A percentile compares a stretch with the other conserved stretches of the same genome.
Conservation (phyloP, 2,113 vertebrate genomes). For the Proterorhinus semilunaris region DNA sequence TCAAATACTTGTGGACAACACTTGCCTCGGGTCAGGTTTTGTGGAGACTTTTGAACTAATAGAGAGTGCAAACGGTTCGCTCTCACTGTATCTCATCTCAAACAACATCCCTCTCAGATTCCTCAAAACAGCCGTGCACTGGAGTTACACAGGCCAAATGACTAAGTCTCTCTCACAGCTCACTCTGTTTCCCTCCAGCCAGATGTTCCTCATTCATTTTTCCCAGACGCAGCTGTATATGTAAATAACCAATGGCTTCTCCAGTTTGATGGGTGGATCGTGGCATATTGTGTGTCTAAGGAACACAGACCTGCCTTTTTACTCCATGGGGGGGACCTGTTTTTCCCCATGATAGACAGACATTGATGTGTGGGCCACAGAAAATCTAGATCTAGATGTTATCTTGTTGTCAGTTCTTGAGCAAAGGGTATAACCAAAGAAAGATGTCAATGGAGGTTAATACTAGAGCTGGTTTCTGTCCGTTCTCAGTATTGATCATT, state of each 20-base stretch:
- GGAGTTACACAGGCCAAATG: slow-evolving; percentile 46
- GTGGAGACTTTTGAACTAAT: slow-evolving; percentile 58
- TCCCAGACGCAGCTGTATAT: slow-evolving; percentile 71
- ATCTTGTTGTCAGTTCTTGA: too few relatives aligned
- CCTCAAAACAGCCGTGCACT: slow-evolving; percentile 44
- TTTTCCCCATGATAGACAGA: slow-evolving; percentile 45
- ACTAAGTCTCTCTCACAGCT: slow-evolving; percentile 35
- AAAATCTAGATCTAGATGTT: slow-evolving; percentile 8
- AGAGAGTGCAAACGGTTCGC: slow-evolving; percentile 39
- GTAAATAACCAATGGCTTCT: slow-evolving; percentile 79
- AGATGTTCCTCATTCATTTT: slow-evolving; percentile 80
- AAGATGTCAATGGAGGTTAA: too few relatives aligned
- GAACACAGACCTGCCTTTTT: slow-evolving; percentile 41
- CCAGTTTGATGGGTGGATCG: slow-evolving; percentile 56
- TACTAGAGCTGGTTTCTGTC: too few relatives aligned
- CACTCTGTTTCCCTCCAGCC: slow-evolving; percentile 53
- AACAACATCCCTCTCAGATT: slow-evolving; percentile 55
- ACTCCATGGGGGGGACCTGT: slow-evolving; percentile 31
- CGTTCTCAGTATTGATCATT: too few relatives aligned
- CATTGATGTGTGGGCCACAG: slow-evolving; percentile 35
- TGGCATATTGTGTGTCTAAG: slow-evolving; percentile 57
- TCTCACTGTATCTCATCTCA: slow-evolving; percentile 28
- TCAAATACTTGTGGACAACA: slow-evolving; percentile 61
- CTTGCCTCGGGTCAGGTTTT: slow-evolving; percentile 60
- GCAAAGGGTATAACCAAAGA: too few relatives aligned